These are phyloP conservation scores for Stenoptilia bipunctidactyla DNA, from an alignment of 2,888 invertebrate species.

Conservation along the genomic window DNA sequence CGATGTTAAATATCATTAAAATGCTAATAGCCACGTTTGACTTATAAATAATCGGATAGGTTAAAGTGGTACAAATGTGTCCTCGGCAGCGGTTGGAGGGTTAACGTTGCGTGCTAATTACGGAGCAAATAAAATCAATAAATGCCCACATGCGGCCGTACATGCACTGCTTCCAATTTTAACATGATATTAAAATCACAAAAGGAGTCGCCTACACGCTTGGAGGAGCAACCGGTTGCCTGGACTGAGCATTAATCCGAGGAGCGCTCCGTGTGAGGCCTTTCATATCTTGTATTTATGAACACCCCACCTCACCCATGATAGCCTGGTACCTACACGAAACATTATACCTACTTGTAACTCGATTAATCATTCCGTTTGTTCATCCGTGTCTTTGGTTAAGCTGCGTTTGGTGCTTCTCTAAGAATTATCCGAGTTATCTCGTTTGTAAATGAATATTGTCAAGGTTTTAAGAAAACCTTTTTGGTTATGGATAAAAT, in stretches of 20 bases:
- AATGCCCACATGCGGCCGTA: neutral
- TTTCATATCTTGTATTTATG: conserved; percentile 57
- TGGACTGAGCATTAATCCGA: conserved; percentile 47
- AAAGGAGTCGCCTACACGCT: conserved; percentile 37
- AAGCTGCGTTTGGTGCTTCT: neutral
- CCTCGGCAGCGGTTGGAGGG: neutral
- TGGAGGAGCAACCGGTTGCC: conserved; percentile 21
- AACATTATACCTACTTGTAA: conserved; percentile 43
- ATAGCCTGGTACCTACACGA: conserved; percentile 40
- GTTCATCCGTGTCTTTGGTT: conserved; percentile 13
- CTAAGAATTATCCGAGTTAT: neutral
- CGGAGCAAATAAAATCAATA: neutral
- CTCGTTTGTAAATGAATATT: neutral
- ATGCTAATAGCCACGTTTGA: conserved; percentile 25
- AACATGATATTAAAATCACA: conserved; percentile 2
- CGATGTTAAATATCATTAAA: conserved; percentile 28
- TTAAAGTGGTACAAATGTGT: too few species aligned
- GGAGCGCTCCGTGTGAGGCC: conserved; percentile 59
- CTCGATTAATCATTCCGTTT: conserved; percentile 16
- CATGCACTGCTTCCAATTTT: conserved; percentile 2
- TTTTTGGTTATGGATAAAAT: too few species aligned
- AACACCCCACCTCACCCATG: conserved; percentile 42
- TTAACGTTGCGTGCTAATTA: conserved; percentile 1
- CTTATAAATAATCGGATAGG: too few species aligned
- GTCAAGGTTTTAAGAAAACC: neutral